A percentile compares a stretch with the other conserved stretches of the same genome.
These are phyloP conservation scores for Apamea crenata DNA, from an alignment of 2,888 invertebrate species.

Conservation along the genomic window DNA sequence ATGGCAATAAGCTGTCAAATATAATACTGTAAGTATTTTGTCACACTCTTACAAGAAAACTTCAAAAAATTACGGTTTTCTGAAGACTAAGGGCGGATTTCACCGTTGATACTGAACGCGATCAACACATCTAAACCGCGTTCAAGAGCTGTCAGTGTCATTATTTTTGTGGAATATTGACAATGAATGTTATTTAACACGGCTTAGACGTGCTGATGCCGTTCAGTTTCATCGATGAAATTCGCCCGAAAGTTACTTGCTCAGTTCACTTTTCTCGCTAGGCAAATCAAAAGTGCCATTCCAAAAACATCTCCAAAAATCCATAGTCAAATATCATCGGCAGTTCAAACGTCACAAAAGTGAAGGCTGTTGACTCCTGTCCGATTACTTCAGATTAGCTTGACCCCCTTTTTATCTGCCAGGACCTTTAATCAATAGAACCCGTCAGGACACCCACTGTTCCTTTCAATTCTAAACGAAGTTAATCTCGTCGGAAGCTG, in stretches of 20 bases:
- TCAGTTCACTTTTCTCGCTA: background rate
- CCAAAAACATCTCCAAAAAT: background rate
- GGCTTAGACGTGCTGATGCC: background rate
- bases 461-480: constrained; percentile 57
- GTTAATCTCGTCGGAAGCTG: constrained; percentile 59
- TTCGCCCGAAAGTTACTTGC: background rate
- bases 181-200: background rate
- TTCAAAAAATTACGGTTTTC: background rate
- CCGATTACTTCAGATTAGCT: constrained; percentile 52
- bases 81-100: background rate
- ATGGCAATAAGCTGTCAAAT: background rate
- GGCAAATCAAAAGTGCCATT: background rate
- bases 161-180: background rate
- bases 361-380: constrained; percentile 25
- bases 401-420: constrained; percentile 48
- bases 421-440: constrained; percentile 59
- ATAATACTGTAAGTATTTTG: background rate
- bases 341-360: constrained; percentile 24
- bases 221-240: background rate
- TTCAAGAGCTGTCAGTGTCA: background rate
- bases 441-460: constrained; percentile 51
- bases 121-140: background rate
- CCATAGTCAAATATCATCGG: constrained; percentile 1
- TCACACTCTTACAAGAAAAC: background rate
- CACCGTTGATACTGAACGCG: background rate